Conservation (phyloP, 2,113 vertebrate genomes). For the Trematocara marginatum region DNA sequence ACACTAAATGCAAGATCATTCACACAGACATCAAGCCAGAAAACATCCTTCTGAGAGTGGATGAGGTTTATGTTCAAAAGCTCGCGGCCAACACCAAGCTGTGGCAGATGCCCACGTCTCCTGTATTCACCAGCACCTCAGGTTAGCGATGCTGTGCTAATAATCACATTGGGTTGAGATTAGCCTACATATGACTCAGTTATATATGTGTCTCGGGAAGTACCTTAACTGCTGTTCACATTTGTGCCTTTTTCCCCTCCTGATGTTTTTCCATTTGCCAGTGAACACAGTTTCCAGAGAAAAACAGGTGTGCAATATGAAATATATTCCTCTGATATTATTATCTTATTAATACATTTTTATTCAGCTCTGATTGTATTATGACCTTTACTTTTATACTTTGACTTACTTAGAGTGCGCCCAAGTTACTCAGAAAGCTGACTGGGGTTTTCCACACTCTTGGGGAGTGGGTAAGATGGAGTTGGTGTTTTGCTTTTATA, state of each 20-base stretch:
- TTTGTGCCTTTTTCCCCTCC: neutral
- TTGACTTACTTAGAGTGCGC: slow-evolving; percentile 34
- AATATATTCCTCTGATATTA: neutral
- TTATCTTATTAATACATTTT: neutral
- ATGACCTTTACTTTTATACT: neutral
- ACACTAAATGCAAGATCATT: slow-evolving; percentile 96
- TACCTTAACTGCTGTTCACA: neutral
- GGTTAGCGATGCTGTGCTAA: slow-evolving; percentile 55
- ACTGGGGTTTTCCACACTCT: slow-evolving; percentile 59
- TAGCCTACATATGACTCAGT: neutral
- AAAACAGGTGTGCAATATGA: slow-evolving; percentile 46
- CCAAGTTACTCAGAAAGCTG: slow-evolving; percentile 58
- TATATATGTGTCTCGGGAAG: neutral
- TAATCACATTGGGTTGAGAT: neutral
- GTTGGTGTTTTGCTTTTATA: neutral
- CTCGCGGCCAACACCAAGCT: slow-evolving; percentile 85
- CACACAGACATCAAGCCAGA: slow-evolving; percentile 96
- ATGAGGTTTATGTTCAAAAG: slow-evolving; percentile 83
- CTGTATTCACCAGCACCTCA: slow-evolving; percentile 78
- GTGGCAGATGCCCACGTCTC: slow-evolving; percentile 85
- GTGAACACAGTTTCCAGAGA: slow-evolving; percentile 32
- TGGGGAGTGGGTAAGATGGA: slow-evolving; percentile 64
- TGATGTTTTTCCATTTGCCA: slow-evolving; percentile 22
- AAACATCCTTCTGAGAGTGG: slow-evolving; percentile 91
- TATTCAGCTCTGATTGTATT: neutral